Evolutionary conservation across 2,797 vertebrate species (phyloP), one percentile per base, ranked within the genome.

Genomic region (Melanotaenia parkinsoni): DNA sequence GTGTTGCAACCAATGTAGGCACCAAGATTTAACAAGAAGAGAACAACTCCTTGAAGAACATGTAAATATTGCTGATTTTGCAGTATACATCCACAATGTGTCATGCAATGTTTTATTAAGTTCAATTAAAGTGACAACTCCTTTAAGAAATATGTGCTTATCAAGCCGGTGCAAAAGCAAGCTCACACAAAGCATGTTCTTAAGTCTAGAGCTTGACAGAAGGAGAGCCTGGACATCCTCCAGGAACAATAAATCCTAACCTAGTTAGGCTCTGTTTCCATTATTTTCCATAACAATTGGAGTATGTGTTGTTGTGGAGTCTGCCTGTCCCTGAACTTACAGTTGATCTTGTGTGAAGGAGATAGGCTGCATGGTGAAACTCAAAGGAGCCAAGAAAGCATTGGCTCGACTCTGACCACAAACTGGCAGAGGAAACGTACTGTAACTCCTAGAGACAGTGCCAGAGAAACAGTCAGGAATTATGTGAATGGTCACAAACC

Each of bases 211-310:
- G 59, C 30, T 53, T 63, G 67, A 62, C 58, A 57, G 24, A 47
- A 33, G 14, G 10, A 60, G 63, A 63, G 43, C 35, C 62, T 83
- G 75, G 67, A 77, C 24, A 16, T 74, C 35, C 32, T 76, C 70
- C 77, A 83, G 35, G 76, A 78, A 76, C 59, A 85, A 70, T 69
- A 71, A 72, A 82, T 76, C 64, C 58, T n/a, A 67, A 79, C 30
- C 59, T 56, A 35, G 65, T 84, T 54, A 74, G 70, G 53, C 63
- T 75, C 54, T 66, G 57, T 65, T 76, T 67, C 51, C 67, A 68
- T 81, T 77, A 3, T 77, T 87, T 83, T 74, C 51, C 53, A 58
- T 47, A 74, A 77, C 75, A 81, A 63, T 62, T 8, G 57, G 12
- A 40, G 13, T 33, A 18, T 56, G 65, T 54, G 58, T 61, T 37